Conservation (phyloP, 1,140 invertebrate species). For the Lucilia sericata region DNA sequence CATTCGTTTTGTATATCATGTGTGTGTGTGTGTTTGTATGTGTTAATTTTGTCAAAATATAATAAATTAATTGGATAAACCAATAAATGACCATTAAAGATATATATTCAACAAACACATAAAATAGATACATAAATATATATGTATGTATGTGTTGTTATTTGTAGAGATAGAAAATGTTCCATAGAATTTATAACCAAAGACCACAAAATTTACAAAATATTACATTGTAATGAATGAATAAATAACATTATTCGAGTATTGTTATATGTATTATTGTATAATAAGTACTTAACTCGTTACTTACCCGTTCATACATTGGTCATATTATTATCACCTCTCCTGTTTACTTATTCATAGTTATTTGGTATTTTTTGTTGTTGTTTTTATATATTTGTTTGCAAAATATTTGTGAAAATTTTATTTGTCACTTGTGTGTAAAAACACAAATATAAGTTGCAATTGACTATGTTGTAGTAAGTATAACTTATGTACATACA, state of each 20-base stretch:
- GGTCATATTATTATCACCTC: background rate
- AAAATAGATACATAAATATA: background rate
- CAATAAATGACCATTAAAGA: slow-evolving; percentile 10
- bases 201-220: background rate
- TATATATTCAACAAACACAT: background rate
- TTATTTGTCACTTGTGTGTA: slow-evolving; percentile 13
- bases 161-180: too few species aligned
- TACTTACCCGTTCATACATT: background rate
- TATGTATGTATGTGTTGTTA: too few species aligned
- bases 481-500: background rate
- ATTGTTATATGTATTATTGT: background rate
- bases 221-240: background rate
- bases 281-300: background rate
- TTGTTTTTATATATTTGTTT: background rate
- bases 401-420: background rate
- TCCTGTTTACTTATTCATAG: background rate
- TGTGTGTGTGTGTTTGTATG: background rate
- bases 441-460: slow-evolving; percentile 30
- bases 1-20: too few species aligned
- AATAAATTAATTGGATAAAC: slow-evolving; percentile 39
- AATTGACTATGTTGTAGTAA: slow-evolving; percentile 23
- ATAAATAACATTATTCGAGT: background rate
- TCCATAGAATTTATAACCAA: background rate
- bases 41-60: slow-evolving; percentile 33
- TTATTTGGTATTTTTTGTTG: background rate